Percentiles rank a stretch among this genome's conserved stretches.
Evolutionary conservation across 2,888 invertebrate genomes (phyloP).

Genomic region (Megastigmus dorsalis): DNA sequence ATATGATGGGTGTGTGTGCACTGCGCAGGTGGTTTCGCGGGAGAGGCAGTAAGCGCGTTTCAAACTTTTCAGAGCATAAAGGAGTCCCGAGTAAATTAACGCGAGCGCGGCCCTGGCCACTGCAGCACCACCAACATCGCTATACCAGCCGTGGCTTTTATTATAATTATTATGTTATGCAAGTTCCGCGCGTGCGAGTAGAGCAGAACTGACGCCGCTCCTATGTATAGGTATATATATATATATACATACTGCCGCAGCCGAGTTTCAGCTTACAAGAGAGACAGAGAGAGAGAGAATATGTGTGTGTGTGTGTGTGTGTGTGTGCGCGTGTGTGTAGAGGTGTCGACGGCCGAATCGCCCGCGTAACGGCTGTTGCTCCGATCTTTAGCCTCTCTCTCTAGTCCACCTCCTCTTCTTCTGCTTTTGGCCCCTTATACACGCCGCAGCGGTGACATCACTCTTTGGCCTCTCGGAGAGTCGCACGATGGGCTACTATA

Average conservation of each 20-base stretch:
- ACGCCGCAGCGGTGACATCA: not conserved
- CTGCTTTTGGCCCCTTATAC: not conserved
- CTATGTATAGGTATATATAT: too few relatives aligned
- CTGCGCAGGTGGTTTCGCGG: conserved; percentile 8
- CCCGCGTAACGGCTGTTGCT: conserved; percentile 32
- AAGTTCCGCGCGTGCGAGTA: conserved; percentile 42
- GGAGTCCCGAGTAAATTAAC: not conserved
- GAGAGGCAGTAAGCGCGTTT: too few relatives aligned
- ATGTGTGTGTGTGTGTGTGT: too few relatives aligned
- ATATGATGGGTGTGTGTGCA: not conserved
- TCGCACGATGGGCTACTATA: too few relatives aligned
- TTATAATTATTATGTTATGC: conserved; percentile 50
- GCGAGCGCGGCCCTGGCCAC: too few relatives aligned
- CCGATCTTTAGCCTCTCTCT: conserved; percentile 1
- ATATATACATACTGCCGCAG: not conserved
- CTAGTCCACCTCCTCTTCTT: not conserved
- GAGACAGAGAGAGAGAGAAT: not conserved
- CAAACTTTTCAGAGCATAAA: conserved; percentile 47
- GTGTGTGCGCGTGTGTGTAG: too few relatives aligned
- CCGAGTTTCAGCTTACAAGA: conserved; percentile 34
- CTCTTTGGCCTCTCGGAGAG: not conserved
- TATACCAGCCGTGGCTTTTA: conserved; percentile 16
- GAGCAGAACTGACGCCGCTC: not conserved
- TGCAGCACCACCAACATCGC: too few relatives aligned
- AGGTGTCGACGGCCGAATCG: conserved; percentile 37